A percentile compares a stretch with the other conserved stretches of the same genome.
Conservation (phyloP, 2,113 vertebrate genomes). For the Poecile atricapillus region DNA sequence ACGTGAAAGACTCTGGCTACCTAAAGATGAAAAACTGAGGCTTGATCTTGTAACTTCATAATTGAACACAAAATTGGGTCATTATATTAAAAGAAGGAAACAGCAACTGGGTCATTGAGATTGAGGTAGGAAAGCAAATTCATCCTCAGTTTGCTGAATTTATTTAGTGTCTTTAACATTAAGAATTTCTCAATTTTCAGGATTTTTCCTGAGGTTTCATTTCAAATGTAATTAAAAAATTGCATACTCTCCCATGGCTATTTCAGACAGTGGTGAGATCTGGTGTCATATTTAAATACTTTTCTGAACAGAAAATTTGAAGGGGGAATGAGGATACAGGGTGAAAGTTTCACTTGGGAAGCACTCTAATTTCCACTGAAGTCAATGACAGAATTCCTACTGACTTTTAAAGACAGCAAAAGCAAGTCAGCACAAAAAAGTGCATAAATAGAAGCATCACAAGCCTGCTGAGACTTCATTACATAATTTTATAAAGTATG, state of each 20-base stretch:
- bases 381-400: not conserved
- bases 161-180: not conserved
- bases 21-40: not conserved
- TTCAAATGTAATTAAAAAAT: not conserved
- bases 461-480: not conserved
- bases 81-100: not conserved
- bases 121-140: not conserved
- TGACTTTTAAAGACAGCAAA: not conserved
- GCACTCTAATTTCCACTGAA: not conserved
- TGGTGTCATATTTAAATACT: not conserved
- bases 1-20: not conserved
- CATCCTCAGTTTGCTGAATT: not conserved
- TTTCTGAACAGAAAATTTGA: not conserved
- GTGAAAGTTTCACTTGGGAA: not conserved
- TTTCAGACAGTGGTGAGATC: not conserved
- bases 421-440: not conserved
- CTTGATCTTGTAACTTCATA: not conserved
- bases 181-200: not conserved
- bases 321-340: not conserved
- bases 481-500: constrained; percentile 24
- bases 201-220: not conserved
- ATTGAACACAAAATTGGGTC: not conserved
- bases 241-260: not conserved
- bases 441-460: not conserved
- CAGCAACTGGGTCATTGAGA: not conserved